phyloP scores from a whole-genome alignment of 2,113 vertebrate genomes.

The Condylura cristata region DNA sequence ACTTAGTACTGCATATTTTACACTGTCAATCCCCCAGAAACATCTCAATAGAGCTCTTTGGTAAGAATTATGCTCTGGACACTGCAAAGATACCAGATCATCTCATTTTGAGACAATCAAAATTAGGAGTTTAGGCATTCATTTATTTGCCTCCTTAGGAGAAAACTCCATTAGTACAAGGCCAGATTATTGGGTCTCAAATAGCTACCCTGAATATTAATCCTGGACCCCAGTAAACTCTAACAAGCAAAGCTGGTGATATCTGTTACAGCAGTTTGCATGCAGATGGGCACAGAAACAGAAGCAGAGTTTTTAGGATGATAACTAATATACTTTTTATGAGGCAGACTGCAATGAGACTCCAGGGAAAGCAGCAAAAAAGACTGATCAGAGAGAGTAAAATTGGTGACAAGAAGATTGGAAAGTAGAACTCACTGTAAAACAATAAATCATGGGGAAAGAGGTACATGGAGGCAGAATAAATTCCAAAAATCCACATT shows the following conservation, averaged over 20 bases:
- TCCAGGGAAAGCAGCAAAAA: conserved; percentile 62
- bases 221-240: background rate
- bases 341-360: conserved; percentile 57
- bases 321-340: conserved; percentile 74
- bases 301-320: conserved; percentile 66
- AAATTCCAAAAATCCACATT: conserved; percentile 29
- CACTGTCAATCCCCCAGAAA: conserved; percentile 29
- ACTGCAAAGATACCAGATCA: conserved; percentile 55
- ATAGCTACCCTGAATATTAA: conserved; percentile 58
- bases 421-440: conserved; percentile 24
- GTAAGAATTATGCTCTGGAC: conserved; percentile 63
- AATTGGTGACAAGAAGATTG: conserved; percentile 64
- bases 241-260: background rate
- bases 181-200: conserved; percentile 17
- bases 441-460: conserved; percentile 56
- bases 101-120: conserved; percentile 69
- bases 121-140: conserved; percentile 43
- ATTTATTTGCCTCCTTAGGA: conserved; percentile 66
- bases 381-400: conserved; percentile 60
- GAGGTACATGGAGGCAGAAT: background rate
- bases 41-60: conserved; percentile 49
- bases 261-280: background rate
- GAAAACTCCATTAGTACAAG: conserved; percentile 66
- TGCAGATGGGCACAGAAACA: background rate
- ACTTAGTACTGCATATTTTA: conserved; percentile 49